These are phyloP conservation scores for Enteromius mattozi DNA, from an alignment of 2,797 vertebrate genomes.

Conservation along the genomic window DNA sequence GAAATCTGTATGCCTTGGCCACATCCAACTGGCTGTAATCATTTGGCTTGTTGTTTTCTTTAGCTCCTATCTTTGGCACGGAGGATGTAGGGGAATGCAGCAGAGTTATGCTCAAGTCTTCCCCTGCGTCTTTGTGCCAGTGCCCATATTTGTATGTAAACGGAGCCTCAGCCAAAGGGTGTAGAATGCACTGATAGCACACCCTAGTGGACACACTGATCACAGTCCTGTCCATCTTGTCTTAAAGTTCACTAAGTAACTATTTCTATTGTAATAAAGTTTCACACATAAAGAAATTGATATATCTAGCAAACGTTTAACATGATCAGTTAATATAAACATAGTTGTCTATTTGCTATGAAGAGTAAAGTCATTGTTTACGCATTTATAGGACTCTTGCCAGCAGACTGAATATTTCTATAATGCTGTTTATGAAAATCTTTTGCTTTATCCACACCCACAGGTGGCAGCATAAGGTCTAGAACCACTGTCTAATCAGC, in stretches of 20 bases:
- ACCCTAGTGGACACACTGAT: constrained; percentile 67
- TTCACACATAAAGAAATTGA: not conserved
- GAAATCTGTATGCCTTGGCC: constrained; percentile 63
- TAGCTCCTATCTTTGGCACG: constrained; percentile 17
- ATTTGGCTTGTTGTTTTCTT: constrained; percentile 12
- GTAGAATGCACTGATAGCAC: constrained; percentile 55
- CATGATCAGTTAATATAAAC: not conserved
- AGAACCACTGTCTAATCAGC: not conserved
- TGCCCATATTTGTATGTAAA: constrained; percentile 32
- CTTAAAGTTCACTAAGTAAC: constrained; percentile 9
- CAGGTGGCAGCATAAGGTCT: not conserved
- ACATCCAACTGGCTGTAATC: constrained; percentile 78
- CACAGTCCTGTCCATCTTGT: not conserved
- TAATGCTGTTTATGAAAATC: not conserved
- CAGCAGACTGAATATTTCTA: not conserved
- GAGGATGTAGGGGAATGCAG: not conserved
- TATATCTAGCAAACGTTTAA: not conserved
- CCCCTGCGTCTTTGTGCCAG: not conserved
- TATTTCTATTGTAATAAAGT: not conserved
- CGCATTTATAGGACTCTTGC: not conserved
- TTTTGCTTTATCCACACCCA: not conserved
- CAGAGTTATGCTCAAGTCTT: not conserved
- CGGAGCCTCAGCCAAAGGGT: not conserved
- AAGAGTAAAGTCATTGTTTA: no score
- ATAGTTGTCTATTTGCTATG: no score